Percentiles rank a stretch among this genome's conserved stretches.
phyloP scores from a whole-genome alignment of 2,797 vertebrate genomes.

The Sebastes nivosus region DNA sequence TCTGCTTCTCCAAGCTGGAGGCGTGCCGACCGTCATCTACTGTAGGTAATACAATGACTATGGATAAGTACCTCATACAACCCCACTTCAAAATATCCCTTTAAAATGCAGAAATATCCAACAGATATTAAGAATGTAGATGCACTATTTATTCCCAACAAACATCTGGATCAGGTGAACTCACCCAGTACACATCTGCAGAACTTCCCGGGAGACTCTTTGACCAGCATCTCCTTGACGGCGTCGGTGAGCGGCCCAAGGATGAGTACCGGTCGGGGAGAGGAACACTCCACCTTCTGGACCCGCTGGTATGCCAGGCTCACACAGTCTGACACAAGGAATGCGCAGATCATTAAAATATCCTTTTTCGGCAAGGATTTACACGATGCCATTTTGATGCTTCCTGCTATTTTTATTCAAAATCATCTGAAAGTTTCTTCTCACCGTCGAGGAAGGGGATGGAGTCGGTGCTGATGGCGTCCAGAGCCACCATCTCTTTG shows the following conservation, averaged over 20 bases:
- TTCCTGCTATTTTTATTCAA: background rate
- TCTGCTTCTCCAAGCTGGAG: too few species aligned
- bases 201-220: constrained; percentile 95
- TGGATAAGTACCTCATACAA: too few species aligned
- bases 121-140: background rate
- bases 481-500: constrained; percentile 92
- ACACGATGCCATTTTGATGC: background rate
- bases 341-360: background rate
- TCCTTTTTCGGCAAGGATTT: background rate
- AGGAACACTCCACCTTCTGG: constrained; percentile 94
- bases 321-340: constrained; percentile 84
- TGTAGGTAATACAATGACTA: too few species aligned
- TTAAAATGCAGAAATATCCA: background rate
- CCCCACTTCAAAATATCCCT: too few species aligned
- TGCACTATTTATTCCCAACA: background rate
- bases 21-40: too few species aligned
- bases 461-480: constrained; percentile 94
- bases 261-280: constrained; percentile 92
- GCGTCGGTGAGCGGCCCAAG: constrained; percentile 94
- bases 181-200: constrained; percentile 97
- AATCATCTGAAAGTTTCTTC: background rate
- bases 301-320: constrained; percentile 96
- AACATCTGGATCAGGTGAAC: constrained; percentile 32
- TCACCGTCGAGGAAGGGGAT: constrained; percentile 94
- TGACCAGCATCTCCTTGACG: constrained; percentile 97